Conservation (phyloP, 2,797 vertebrate species). For the Hyperoplus lanceolatus region DNA sequence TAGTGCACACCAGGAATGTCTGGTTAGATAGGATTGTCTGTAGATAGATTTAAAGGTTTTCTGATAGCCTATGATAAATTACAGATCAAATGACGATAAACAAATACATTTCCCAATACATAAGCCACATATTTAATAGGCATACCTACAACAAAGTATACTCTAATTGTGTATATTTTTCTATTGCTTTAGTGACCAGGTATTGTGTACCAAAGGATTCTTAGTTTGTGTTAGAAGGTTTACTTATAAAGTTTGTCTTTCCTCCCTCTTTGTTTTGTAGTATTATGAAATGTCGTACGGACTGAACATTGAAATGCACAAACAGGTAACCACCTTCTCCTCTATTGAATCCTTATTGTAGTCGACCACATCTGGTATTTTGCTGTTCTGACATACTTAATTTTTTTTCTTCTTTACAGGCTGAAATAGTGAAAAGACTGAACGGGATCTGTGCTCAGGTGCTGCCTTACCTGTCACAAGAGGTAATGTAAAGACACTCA, state of each 20-base stretch:
- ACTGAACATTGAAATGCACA: conserved; percentile 99
- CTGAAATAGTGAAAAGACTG: conserved; percentile 98
- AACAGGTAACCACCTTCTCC: conserved; percentile 87
- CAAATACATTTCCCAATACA: not conserved
- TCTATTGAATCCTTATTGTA: no score
- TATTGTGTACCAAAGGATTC: not conserved
- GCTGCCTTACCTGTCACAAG: conserved; percentile 98
- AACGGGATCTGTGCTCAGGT: conserved; percentile 99
- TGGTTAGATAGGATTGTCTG: no score
- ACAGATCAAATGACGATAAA: conserved; percentile 6
- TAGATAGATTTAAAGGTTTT: not conserved
- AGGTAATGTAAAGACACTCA: conserved; percentile 83
- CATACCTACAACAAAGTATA: not conserved
- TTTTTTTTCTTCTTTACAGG: conserved; percentile 79
- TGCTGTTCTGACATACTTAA: not conserved
- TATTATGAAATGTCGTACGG: conserved; percentile 99
- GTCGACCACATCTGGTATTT: not conserved
- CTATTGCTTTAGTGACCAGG: not conserved
- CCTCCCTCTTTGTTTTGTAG: conserved; percentile 72
- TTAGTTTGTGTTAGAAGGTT: not conserved
- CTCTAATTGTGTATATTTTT: not conserved
- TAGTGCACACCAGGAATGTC: not conserved
- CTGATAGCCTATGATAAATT: not conserved
- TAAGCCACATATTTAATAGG: not conserved
- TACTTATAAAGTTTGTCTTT: not conserved